These are phyloP conservation scores for Trilocha varians DNA, from an alignment of 2,888 invertebrate genomes.

Conservation along the genomic window DNA sequence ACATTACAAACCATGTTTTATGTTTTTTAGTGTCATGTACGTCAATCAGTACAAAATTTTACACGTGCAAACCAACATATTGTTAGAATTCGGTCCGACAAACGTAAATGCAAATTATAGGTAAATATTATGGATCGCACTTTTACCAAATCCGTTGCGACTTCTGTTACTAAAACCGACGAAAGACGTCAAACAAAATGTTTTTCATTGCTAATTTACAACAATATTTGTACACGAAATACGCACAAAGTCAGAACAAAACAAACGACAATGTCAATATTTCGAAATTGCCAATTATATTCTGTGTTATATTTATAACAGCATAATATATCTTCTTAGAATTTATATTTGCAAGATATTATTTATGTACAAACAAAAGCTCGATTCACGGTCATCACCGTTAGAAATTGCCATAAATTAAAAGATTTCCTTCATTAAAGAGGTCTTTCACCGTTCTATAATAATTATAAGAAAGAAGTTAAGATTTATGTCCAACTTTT, in stretches of 20 bases:
- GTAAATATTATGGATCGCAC: conserved; percentile 16
- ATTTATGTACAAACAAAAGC: neutral
- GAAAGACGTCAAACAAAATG: no score
- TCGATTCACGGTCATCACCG: conserved; percentile 18
- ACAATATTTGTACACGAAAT: no score
- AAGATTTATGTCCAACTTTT: conserved; percentile 17
- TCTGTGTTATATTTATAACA: neutral
- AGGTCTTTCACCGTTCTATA: conserved; percentile 36
- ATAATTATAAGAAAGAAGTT: conserved; percentile 16
- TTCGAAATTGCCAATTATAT: no score
- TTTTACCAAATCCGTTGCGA: no score
- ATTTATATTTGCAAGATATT: neutral
- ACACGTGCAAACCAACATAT: neutral
- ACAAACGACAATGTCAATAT: no score
- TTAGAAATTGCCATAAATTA: conserved; percentile 39
- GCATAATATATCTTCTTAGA: neutral
- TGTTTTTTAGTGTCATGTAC: conserved; percentile 3
- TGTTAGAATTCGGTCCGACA: neutral
- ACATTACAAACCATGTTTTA: neutral
- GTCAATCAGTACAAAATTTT: conserved; percentile 3
- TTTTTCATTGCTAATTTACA: no score
- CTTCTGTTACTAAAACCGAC: no score
- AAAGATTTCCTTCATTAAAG: conserved; percentile 44
- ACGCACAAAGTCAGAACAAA: no score
- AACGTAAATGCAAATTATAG: conserved; percentile 7